Percentiles rank a stretch among this genome's conserved stretches.
Conservation (phyloP, 1,140 invertebrate species). For the Trachymyrmex cornetzi region DNA sequence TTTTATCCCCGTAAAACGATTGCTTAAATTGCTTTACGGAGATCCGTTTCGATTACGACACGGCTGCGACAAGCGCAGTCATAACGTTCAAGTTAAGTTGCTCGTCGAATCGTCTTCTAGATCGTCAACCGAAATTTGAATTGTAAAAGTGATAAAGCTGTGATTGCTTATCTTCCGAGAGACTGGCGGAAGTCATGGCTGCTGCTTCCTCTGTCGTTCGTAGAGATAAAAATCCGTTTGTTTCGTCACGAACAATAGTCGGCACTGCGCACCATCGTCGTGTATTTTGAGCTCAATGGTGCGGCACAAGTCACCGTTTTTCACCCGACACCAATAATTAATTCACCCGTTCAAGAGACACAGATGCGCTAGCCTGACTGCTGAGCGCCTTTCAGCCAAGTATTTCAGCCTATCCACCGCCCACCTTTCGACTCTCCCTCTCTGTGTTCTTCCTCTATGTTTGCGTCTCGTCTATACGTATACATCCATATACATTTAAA, state of each 20-base stretch:
- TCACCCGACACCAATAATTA: conserved; percentile 51
- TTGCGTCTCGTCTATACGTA: neutral
- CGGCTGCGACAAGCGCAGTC: neutral
- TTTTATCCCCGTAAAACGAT: neutral
- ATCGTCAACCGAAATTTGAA: neutral
- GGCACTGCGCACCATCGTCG: neutral
- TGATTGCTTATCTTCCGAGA: conserved; percentile 72
- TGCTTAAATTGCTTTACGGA: neutral
- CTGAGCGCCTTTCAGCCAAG: conserved; percentile 48
- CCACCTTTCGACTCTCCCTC: conserved; percentile 44
- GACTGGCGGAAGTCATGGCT: conserved; percentile 60
- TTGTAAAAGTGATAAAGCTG: neutral
- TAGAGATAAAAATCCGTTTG: conserved; percentile 20
- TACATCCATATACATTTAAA: conserved; percentile 36
- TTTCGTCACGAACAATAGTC: conserved; percentile 13
- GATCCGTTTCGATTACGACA: neutral
- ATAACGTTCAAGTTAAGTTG: conserved; percentile 4
- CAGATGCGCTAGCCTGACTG: conserved; percentile 50
- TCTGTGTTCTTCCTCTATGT: neutral
- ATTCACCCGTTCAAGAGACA: conserved; percentile 43
- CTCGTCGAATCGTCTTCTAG: neutral
- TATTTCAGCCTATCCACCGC: conserved; percentile 53
- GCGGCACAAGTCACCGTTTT: conserved; percentile 45
- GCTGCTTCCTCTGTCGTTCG: neutral
- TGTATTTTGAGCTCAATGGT: neutral